Evolutionary conservation across 2,888 invertebrate genomes (phyloP), one percentile per base, ranked within the genome.

Genomic region (Tetanocera ferruginea): DNA sequence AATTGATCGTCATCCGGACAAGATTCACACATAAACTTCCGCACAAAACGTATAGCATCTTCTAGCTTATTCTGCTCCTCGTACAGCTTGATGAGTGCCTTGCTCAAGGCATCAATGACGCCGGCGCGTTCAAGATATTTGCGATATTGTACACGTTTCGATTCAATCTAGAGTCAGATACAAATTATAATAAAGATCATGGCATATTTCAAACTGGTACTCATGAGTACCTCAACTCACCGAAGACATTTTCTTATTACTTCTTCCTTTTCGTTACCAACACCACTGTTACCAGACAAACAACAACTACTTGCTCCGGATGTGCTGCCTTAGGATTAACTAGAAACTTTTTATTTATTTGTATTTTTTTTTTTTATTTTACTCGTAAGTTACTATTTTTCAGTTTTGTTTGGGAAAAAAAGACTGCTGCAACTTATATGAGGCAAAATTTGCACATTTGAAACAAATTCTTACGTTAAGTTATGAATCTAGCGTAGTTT

Each of bases 21-120:
- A 5, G 86, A 83, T 76, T 88, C 88, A 76, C 89, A 89, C 88
- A 90, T 88, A 77, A 87, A 87, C 69, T 89, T 89, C 14, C 89
- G 85, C 25, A 90, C 87, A 81, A 88, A 90, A 51, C 88, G 87
- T 75, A 90, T 88, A 9, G 90, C 89, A 86, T 90, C 90, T 34
- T 89, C 87, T 0, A 90, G 90, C 69, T 90, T 90, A 73, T 89
- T 89, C 69, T 87, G 86, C 79, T 90, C 90, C 81, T 90, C 89
- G 74, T 90, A 90, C 0, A 90, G 85, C 80, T 89, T 89, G 25
- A 90, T 89, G 5, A 90, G 79, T 0, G 90, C 89, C 80, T 88
- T 88, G 79, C 89, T 90, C 6, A 90, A 78, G 0, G 90, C 89
- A 80, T 89, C 89, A 55, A 90, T 89, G 17, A 90, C 89, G 4